Conservation (phyloP, 2,113 vertebrate species). For the Amazona guildingii region DNA sequence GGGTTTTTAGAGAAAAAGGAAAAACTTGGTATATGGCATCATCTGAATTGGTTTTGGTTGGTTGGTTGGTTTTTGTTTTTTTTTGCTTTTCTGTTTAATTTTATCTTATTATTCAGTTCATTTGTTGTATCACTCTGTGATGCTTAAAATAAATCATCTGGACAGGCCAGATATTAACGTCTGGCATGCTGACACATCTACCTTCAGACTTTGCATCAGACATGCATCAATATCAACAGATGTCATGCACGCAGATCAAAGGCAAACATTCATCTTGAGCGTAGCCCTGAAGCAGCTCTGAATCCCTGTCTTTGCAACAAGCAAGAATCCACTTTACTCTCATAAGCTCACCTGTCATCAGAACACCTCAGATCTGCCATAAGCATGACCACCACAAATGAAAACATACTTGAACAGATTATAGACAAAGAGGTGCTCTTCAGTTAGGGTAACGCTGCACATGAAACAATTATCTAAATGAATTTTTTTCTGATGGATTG, state of each 20-base stretch:
- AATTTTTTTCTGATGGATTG: neutral
- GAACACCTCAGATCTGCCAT: neutral
- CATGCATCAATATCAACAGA: neutral
- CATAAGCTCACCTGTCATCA: neutral
- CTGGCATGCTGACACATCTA: neutral
- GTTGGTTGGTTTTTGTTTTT: neutral
- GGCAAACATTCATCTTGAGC: neutral
- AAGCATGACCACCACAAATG: neutral
- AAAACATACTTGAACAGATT: neutral
- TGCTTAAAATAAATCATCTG: neutral
- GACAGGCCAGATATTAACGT: neutral
- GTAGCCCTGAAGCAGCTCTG: slow-evolving; percentile 9
- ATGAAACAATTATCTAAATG: neutral
- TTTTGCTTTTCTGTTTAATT: neutral
- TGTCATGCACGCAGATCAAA: neutral
- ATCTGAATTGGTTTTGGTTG: neutral
- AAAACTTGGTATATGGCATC: neutral
- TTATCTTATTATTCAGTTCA: neutral
- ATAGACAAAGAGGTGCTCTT: neutral
- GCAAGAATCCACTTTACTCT: neutral
- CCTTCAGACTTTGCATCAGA: neutral
- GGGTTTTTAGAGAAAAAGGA: neutral
- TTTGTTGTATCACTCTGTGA: neutral
- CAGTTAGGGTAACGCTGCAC: neutral
- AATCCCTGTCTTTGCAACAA: neutral